Base-by-base conservation (phyloP, 2,797 vertebrate species). In the Dicrostonyx torquatus region DNA sequence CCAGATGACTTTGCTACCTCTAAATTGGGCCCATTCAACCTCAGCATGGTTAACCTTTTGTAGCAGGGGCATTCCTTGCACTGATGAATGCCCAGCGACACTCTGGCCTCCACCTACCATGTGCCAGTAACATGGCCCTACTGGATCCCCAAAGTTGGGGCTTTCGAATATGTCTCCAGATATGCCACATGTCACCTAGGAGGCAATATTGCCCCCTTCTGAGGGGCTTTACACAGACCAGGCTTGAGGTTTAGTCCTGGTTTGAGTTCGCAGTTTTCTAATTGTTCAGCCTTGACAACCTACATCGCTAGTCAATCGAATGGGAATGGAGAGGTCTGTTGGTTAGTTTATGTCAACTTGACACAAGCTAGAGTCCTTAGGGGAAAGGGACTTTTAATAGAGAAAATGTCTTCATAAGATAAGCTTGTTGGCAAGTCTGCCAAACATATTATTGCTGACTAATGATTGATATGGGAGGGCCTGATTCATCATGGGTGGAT, bases 1-100 rank as follows among this genome's bases (percentile, higher is more conserved):
- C 83, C 58, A 55, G 77, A 70, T 6, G 37, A 50, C 62, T 93
- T 80, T 92, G 40, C 83, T 89, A 20, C 68, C 31, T 94, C 78
- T 86, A 73, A 79, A 37, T 6, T 15, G 53, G 43, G 37, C 15
- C 58, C 50, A 72, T 50, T 91, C 13, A 13, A 9, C 4, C 5
- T 53, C 9, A 53, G 66, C 73, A 43, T 24, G 15, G 4, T 3
- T 7, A 29, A 31, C 0, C 1, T 40, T 89, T 55, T 22, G 40
- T 26, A 2, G 53, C 53, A 53, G 43, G 31, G 48, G 1, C 0
- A 12, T 78, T 53, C 43, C 87, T 82, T 20, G 45, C 15, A 20
- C 2, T 13, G 40, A 10, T 26, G 37, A 60, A 77, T 9, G 50
- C 43, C 53, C 53, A 20, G 24, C 2, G 60, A 17, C n/a, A 29